Evolutionary conservation across 2,113 vertebrate species (phyloP).

Genomic region (Aramus guarauna): DNA sequence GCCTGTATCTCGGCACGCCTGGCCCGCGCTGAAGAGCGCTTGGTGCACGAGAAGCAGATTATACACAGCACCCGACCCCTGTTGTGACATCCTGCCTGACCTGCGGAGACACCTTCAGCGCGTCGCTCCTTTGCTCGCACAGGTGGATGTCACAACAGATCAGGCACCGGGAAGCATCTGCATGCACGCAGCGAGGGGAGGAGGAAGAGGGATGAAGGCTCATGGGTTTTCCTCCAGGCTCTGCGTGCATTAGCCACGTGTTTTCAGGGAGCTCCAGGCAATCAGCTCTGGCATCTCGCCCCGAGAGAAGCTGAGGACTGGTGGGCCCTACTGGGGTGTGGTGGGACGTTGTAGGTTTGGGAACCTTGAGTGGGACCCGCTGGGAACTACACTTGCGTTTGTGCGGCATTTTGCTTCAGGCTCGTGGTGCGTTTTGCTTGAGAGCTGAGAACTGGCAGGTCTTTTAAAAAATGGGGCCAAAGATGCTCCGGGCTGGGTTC

Average conservation of each 20-base stretch:
- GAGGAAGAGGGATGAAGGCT: background rate
- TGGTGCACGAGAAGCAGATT: background rate
- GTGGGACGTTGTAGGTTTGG: background rate
- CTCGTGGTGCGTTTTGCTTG: background rate
- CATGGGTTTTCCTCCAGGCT: background rate
- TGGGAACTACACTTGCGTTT: fast-evolving
- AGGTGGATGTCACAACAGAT: background rate
- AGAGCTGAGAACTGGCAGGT: background rate
- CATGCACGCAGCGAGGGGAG: fast-evolving
- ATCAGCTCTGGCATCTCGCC: background rate
- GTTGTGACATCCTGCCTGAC: background rate
- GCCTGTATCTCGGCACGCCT: background rate
- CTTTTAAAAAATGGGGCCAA: background rate
- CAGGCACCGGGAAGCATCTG: background rate
- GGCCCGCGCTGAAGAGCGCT: background rate
- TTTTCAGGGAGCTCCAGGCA: too few species aligned
- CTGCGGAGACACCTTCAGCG: background rate
- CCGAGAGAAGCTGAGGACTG: background rate
- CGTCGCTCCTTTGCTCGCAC: background rate
- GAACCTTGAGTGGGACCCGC: background rate
- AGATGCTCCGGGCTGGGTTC: background rate
- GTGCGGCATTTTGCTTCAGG: background rate
- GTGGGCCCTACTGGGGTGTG: background rate
- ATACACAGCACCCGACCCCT: background rate
- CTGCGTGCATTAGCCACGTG: too few species aligned